Percentiles rank a stretch among this genome's conserved stretches.
Evolutionary conservation across 2,888 invertebrate genomes (phyloP).

Genomic region (Eurytoma adleriae): DNA sequence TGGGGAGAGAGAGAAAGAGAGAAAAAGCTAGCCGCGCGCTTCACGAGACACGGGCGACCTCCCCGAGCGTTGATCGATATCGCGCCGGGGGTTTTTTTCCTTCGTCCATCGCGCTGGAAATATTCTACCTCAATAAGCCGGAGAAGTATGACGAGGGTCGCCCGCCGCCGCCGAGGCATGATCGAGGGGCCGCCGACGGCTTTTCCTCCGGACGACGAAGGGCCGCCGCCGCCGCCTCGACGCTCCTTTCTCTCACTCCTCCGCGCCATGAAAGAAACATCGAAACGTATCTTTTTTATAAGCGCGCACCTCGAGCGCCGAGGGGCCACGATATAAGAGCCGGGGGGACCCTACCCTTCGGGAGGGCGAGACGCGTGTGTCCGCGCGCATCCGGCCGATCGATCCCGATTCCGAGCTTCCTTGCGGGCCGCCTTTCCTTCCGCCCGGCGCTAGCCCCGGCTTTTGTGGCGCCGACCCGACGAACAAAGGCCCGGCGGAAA

Average conservation of each 20-base stretch:
- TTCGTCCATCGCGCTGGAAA: constrained; percentile 23
- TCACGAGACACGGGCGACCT: not conserved
- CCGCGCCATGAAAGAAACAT: constrained; percentile 46
- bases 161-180: constrained; percentile 50
- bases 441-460: not conserved
- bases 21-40: not conserved
- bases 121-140: constrained; percentile 52
- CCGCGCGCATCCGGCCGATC: constrained; percentile 14
- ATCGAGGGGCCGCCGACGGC: constrained; percentile 57
- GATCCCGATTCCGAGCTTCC: constrained; percentile 17
- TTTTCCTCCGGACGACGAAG: constrained; percentile 47
- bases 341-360: not conserved
- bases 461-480: not conserved
- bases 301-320: constrained; percentile 16
- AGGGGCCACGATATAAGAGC: not conserved
- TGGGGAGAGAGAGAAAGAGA: not conserved
- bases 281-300: constrained; percentile 60
- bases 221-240: constrained; percentile 11
- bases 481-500: constrained; percentile 12
- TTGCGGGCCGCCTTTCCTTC: constrained; percentile 1
- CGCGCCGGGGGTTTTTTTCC: constrained; percentile 15
- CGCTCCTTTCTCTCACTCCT: not conserved
- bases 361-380: not conserved
- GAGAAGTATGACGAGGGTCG: constrained; percentile 61
- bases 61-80: constrained; percentile 43